These are phyloP conservation scores for Harpagoxenus sublaevis DNA, from an alignment of 2,888 invertebrate species.

Conservation along the genomic window DNA sequence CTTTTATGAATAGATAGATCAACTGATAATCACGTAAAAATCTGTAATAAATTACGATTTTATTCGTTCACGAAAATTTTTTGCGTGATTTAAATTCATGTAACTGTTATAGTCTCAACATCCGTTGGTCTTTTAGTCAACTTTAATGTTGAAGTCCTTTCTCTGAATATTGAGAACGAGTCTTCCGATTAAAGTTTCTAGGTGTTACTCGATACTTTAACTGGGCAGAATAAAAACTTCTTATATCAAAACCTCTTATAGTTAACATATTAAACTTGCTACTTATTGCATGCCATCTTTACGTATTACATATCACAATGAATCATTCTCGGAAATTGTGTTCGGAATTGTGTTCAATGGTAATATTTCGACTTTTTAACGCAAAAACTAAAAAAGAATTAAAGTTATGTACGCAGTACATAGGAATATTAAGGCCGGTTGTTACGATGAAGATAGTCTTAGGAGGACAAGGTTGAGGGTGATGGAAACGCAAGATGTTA, in stretches of 20 bases:
- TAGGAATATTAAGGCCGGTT: slow-evolving; percentile 65
- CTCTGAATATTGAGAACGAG: slow-evolving; percentile 67
- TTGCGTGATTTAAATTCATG: slow-evolving; percentile 28
- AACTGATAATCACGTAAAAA: background rate
- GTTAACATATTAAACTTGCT: slow-evolving; percentile 44
- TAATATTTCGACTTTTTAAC: background rate
- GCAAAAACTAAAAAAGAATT: background rate
- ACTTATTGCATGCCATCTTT: background rate
- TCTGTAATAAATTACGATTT: slow-evolving; percentile 22
- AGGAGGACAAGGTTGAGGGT: slow-evolving; percentile 76
- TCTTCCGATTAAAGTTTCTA: slow-evolving; percentile 56
- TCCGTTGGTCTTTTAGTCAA: slow-evolving; percentile 44
- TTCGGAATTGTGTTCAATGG: background rate
- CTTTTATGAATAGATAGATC: background rate
- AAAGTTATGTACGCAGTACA: slow-evolving; percentile 16
- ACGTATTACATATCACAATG: background rate
- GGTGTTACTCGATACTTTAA: slow-evolving; percentile 17
- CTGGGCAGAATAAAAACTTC: background rate
- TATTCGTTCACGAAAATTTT: slow-evolving; percentile 2
- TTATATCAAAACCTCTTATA: background rate
- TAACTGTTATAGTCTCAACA: slow-evolving; percentile 1
- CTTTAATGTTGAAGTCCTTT: slow-evolving; percentile 69
- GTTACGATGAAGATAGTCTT: slow-evolving; percentile 79
- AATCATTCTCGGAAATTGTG: background rate
- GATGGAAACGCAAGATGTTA: slow-evolving; percentile 85